A percentile compares a stretch with the other conserved stretches of the same genome.
These are phyloP conservation scores for Rhodeus uyekii DNA, from an alignment of 2,797 vertebrate genomes.

Conservation along the genomic window DNA sequence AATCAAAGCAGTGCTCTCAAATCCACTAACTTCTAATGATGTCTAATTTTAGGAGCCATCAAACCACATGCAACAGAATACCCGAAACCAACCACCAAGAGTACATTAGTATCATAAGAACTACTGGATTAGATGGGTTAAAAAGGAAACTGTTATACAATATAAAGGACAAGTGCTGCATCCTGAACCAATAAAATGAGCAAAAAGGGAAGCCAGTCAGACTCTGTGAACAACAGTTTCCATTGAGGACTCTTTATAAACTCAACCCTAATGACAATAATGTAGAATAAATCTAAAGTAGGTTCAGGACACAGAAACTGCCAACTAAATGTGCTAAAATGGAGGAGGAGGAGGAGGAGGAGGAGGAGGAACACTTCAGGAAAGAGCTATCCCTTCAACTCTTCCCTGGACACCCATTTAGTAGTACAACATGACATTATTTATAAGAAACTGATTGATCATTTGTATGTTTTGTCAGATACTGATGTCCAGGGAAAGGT, in stretches of 20 bases:
- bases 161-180: conserved; percentile 32
- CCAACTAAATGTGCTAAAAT: conserved; percentile 18
- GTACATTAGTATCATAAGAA: conserved; percentile 61
- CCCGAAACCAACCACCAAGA: conserved; percentile 51
- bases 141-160: conserved; percentile 22
- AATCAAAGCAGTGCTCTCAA: conserved; percentile 20
- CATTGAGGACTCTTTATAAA: conserved; percentile 6
- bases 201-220: not conserved
- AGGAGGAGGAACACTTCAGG: conserved; percentile 25
- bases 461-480: not conserved
- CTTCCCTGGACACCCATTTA: conserved; percentile 52
- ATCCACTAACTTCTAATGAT: conserved; percentile 18
- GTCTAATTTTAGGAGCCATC: conserved; percentile 17
- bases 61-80: conserved; percentile 51
- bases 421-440: not conserved
- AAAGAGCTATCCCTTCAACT: conserved; percentile 40
- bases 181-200: conserved; percentile 46
- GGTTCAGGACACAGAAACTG: conserved; percentile 42
- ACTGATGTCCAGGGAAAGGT: conserved; percentile 50
- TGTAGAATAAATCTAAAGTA: not conserved
- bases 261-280: not conserved
- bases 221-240: conserved; percentile 10
- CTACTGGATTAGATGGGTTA: conserved; percentile 53
- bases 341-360: not conserved
- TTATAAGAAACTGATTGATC: not conserved